A percentile compares a stretch with the other conserved stretches of the same genome.
Evolutionary conservation across 2,113 vertebrate genomes (phyloP).

Genomic region (Psilopogon haemacephalus): DNA sequence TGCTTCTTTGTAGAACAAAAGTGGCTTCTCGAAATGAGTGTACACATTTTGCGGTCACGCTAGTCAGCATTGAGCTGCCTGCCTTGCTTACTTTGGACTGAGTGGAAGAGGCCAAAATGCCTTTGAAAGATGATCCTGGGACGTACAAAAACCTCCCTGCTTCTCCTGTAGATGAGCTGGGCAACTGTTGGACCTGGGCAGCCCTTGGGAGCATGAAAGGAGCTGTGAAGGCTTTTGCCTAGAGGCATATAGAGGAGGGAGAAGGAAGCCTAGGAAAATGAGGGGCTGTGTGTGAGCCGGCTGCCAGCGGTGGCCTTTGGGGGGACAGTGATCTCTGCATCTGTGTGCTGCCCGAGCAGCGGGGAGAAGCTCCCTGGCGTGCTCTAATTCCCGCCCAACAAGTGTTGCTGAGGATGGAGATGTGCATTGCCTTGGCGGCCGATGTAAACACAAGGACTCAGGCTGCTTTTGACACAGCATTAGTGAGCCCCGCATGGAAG

Average conservation of each 20-base stretch:
- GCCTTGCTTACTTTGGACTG: neutral
- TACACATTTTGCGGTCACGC: fast-evolving
- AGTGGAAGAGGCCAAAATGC: neutral
- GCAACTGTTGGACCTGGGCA: fast-evolving
- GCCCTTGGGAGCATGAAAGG: fast-evolving
- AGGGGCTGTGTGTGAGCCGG: neutral
- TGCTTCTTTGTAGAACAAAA: neutral
- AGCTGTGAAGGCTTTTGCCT: fast-evolving
- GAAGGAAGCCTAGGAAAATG: neutral
- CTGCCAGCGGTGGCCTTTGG: fast-evolving
- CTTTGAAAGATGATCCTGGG: neutral
- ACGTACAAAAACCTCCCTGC: fast-evolving
- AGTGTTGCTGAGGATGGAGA: fast-evolving
- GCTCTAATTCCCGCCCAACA: fast-evolving
- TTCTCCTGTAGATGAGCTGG: fast-evolving
- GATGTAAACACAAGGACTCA: fast-evolving
- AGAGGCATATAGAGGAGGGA: fast-evolving
- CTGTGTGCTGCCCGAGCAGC: fast-evolving
- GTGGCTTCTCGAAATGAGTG: neutral
- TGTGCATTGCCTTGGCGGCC: fast-evolving
- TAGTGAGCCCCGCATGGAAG: fast-evolving
- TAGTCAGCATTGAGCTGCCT: neutral
- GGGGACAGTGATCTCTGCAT: neutral
- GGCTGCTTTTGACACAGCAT: fast-evolving
- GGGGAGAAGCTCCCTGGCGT: neutral